Base-by-base conservation (phyloP, 2,797 vertebrate species). In the Crenuchus spilurus region DNA sequence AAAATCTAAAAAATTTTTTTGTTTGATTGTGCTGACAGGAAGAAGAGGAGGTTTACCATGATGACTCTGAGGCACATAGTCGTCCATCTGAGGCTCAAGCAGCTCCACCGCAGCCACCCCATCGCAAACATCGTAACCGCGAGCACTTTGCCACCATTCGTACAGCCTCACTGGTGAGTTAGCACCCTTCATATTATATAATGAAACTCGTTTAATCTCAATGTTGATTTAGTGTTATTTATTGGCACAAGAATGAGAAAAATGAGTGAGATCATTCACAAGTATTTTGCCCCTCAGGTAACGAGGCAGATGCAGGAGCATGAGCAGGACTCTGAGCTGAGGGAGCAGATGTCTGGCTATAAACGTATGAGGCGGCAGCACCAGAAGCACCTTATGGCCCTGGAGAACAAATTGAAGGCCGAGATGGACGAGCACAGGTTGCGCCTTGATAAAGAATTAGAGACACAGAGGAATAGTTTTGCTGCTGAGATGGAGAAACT, bases 111-210 rank as follows among this genome's bases (percentile, higher is more conserved):
- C 94, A 93, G 83, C 93, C 91, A 11, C 95, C 95, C 6, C 95
- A 93, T 85, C 93, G 94, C 84, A 96, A 97, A 90, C 96, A 98
- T 78, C 96, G 97, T 84, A 98, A 99, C 88, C 89, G 96, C 83
- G 97, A 99, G 91, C 97, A 99, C 91, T 99, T 99, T 88, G 97
- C 97, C 87, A 99, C 97, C 76, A 99, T 99, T 86, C 94, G 97
- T 86, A 99, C 97, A 58, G 97, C 97, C 0, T 98, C 96, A 41
- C 93, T 99, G 81, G 97, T 99, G 87, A 77, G 94, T 87, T 62
- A 18, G 33, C 33, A 35, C 8, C 3, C 33, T 8, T 52, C 49
- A 28, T 13, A 60, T 20, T 33, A 20, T 1, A 60, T 60, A 31
- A 57, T 37, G 3, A 8, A 60, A 2, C 18, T 37, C 18, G 13